Evolutionary conservation across 2,888 invertebrate species (phyloP), one percentile per base, ranked within the genome.

Genomic region (Tricholauxania praeusta): DNA sequence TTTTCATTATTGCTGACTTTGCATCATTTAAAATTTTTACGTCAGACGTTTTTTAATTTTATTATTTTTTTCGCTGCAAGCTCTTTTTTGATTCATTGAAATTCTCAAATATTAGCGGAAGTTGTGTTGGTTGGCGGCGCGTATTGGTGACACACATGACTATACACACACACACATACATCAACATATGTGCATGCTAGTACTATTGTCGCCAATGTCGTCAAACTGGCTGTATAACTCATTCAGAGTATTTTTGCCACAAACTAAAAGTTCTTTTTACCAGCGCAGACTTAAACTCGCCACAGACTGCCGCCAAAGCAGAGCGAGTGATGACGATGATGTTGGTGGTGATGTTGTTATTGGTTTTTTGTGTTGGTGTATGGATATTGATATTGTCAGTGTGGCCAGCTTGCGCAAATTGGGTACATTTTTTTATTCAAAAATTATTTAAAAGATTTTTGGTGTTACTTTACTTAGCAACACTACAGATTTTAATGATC

Each of bases 271-370:
- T 49, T 64, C n/a, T 64, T 48, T 22, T 15, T 17, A 32, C 49
- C 64, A 49, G 8, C 14, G 51, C 49, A 22, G 49, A 51, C 51
- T 39, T 39, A 49, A 28, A 64, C 64, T 49, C 22, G 51, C 22
- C 64, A 22, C 51, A 64, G 64, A 64, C 64, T 51, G 64, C 28
- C 28, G 59, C 59, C 15, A 60, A 60, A 32, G 12, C 59, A 62
- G 60, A 62, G 39, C n/a, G 39, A 15, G 17, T 47, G 63, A 64
- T 14, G 51, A 49, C 8, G 28, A 49, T 15, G 28, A 39, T 64
- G 28, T 19, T 14, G 32, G 48, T 49, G 51, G 49, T 64, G 64
- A 48, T 64, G 39, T 7, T 39, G 39, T 7, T 39, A 10, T 39
- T 39, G 39, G 39, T 10, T 7, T 39, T 39, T 39, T 10, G 39